Evolutionary conservation across 2,888 invertebrate species (phyloP), one percentile per base, ranked within the genome.

Genomic region (Ochropleura plecta): DNA sequence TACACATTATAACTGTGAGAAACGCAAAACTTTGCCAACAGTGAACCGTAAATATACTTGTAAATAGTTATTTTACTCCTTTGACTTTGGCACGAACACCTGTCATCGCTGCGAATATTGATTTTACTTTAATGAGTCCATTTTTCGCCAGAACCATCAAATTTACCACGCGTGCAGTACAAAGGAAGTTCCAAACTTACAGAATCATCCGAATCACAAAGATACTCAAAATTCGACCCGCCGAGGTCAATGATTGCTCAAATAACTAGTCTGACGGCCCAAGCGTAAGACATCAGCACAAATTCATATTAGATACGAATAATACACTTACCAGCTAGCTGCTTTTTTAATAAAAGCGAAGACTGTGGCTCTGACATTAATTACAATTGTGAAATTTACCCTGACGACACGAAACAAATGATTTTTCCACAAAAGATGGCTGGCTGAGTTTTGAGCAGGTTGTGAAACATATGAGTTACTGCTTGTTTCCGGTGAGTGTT

Each of bases 341-440:
- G 99, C 98, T 99, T 99, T 97, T 98, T 98, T 97, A 99, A 97
- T 97, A 99, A 97, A 97, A 99, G 98, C 96, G 99, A 98, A 97
- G 99, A 99, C 98, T 99, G 99, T 97, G 98, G 98, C 97, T 98
- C 98, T 97, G 98, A 98, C 98, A 98, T 98, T 98, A 98, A 98
- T 98, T 97, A 97, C 97, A 97, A 97, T 97, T 97, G 97, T 97
- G 97, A 97, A 97, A 97, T 97, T 97, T 97, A 97, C 97, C 97
- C 97, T 97, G 97, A 97, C 96, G 97, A 97, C 97, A 97, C 97
- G 97, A 97, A 97, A 97, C 97, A 97, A 97, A 97, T 97, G 97
- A 97, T 97, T 97, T 97, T 97, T 96, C 95, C 93, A 97, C 97
- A 97, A 97, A 97, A 97, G 97, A 97, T 97, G 97, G 97, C 97